A percentile compares a stretch with the other conserved stretches of the same genome.
These are phyloP conservation scores for Zaprionus bogoriensis DNA, from an alignment of 2,888 invertebrate genomes.

Conservation along the genomic window DNA sequence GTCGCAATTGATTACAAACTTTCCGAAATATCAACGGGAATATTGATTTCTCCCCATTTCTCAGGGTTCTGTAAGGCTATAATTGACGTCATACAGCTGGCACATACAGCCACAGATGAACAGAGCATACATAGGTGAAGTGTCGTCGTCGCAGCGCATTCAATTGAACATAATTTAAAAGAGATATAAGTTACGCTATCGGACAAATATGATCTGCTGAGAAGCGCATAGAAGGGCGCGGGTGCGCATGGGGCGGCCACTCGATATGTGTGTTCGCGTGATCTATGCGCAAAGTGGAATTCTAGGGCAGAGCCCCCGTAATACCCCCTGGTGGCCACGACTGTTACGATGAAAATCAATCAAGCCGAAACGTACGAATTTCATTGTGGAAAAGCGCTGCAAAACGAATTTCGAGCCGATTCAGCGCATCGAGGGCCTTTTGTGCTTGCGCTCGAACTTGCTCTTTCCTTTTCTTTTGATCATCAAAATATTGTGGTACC, in stretches of 20 bases:
- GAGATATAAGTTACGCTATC: slow-evolving; percentile 69
- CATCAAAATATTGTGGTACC: neutral
- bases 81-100: slow-evolving; percentile 65
- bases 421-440: neutral
- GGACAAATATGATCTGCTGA: slow-evolving; percentile 51
- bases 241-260: too few relatives aligned
- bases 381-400: slow-evolving; percentile 29
- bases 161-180: slow-evolving; percentile 74
- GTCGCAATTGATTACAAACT: slow-evolving; percentile 50
- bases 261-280: slow-evolving; percentile 55
- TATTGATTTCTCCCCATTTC: slow-evolving; percentile 49
- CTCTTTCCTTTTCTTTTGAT: slow-evolving; percentile 1
- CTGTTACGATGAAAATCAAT: slow-evolving; percentile 16
- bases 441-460: slow-evolving; percentile 35
- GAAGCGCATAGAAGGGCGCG: slow-evolving; percentile 60
- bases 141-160: slow-evolving; percentile 47
- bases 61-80: neutral
- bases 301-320: slow-evolving; percentile 48
- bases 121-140: slow-evolving; percentile 59
- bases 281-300: slow-evolving; percentile 32
- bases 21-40: slow-evolving; percentile 51
- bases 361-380: slow-evolving; percentile 18
- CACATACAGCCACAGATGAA: slow-evolving; percentile 9
- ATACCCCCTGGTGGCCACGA: too few relatives aligned
- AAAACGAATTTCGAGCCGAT: neutral